These are phyloP conservation scores for Gila orcuttii DNA, from an alignment of 2,113 vertebrate species.

Conservation along the genomic window DNA sequence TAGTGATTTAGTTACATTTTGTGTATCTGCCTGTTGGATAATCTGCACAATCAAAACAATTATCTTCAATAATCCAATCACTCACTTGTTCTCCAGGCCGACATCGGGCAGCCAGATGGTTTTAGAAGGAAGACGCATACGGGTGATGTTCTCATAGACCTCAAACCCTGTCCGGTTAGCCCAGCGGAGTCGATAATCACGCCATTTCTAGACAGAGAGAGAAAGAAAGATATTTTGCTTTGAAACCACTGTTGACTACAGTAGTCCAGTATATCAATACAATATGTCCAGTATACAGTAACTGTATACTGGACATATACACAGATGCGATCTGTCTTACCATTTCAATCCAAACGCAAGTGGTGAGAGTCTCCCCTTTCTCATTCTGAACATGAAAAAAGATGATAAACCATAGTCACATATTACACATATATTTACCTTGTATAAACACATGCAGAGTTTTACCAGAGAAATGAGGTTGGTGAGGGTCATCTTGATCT, in stretches of 20 bases:
- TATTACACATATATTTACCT: not conserved
- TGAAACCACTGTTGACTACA: not conserved
- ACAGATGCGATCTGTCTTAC: constrained; percentile 65
- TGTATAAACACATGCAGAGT: constrained; percentile 56
- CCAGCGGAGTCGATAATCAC: constrained; percentile 89
- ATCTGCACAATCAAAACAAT: not conserved
- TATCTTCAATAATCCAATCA: not conserved
- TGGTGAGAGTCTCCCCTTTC: constrained; percentile 90
- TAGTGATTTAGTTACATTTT: not conserved
- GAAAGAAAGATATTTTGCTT: not conserved
- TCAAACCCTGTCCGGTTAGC: constrained; percentile 69
- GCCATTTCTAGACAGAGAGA: constrained; percentile 81
- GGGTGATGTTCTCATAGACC: constrained; percentile 80
- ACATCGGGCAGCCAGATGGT: constrained; percentile 92
- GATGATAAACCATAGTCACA: constrained; percentile 53
- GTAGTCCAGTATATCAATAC: no score
- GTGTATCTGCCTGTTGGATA: not conserved
- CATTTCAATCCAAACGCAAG: constrained; percentile 95
- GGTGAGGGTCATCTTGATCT: constrained; percentile 93
- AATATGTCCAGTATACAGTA: no score
- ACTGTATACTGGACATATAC: not conserved
- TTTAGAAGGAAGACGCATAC: constrained; percentile 85
- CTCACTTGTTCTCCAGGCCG: constrained; percentile 93
- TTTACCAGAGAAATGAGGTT: constrained; percentile 95
- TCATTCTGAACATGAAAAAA: constrained; percentile 80